phyloP scores from a whole-genome alignment of 2,113 vertebrate species.

The Sorex araneus region DNA sequence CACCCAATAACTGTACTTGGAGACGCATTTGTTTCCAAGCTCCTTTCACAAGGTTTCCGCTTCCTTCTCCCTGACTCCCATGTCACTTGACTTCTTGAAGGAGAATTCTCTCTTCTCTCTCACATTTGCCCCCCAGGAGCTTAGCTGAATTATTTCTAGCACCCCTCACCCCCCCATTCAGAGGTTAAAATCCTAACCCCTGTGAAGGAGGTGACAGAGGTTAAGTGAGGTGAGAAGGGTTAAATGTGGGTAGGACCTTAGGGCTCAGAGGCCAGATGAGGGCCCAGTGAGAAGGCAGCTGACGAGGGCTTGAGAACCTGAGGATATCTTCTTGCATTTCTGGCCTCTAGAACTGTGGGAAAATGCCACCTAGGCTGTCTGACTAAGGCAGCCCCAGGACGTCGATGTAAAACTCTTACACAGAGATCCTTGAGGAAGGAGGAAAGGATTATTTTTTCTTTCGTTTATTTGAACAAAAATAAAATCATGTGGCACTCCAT shows the following conservation, averaged over 20 bases:
- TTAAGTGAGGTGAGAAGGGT: not conserved
- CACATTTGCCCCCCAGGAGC: not conserved
- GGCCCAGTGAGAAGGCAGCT: not conserved
- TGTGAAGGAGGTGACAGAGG: not conserved
- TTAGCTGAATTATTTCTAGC: not conserved
- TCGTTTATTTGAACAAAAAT: constrained; percentile 62
- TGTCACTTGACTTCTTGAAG: not conserved
- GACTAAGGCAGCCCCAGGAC: not conserved
- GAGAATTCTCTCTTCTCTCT: not conserved
- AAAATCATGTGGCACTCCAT: not conserved
- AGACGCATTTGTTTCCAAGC: constrained; percentile 15
- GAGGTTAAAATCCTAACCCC: not conserved
- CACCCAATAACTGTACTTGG: constrained; percentile 19
- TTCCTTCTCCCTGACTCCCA: not conserved
- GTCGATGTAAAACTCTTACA: not conserved
- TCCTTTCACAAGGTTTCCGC: not conserved
- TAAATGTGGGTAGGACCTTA: not conserved
- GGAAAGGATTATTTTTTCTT: constrained; percentile 7
- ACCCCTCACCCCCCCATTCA: not conserved
- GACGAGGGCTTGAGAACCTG: not conserved
- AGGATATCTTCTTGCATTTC: not conserved
- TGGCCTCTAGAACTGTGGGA: not conserved
- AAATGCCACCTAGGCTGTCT: not conserved
- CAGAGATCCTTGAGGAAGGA: not conserved
- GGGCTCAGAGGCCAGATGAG: not conserved